Conservation (phyloP, 2,797 vertebrate species). For the Mormyrus hasselquistii region DNA sequence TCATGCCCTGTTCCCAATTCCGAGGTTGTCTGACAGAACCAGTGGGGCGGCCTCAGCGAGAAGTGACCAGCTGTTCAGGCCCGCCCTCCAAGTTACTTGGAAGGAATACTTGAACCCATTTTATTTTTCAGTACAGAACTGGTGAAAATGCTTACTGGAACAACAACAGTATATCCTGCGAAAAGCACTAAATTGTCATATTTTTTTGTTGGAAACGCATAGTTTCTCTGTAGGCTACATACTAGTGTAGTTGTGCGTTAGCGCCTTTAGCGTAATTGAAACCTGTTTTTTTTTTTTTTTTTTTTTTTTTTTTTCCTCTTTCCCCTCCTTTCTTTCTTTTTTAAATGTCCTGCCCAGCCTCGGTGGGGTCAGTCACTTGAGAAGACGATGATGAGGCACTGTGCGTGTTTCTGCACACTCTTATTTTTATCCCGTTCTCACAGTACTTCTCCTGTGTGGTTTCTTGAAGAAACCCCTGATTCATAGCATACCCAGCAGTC, state of each 20-base stretch:
- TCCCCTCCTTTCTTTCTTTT: no score
- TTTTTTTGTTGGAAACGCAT: background rate
- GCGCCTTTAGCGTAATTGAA: background rate
- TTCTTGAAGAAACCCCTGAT: background rate
- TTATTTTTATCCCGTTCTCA: background rate
- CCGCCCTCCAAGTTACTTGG: background rate
- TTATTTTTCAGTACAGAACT: background rate
- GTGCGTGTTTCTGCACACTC: background rate
- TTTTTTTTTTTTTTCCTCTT: background rate
- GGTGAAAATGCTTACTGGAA: background rate
- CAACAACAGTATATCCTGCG: background rate
- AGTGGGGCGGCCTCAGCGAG: background rate
- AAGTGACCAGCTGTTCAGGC: background rate
- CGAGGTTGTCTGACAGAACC: background rate
- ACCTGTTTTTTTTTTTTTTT: background rate
- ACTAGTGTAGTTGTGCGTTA: background rate
- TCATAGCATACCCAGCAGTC: background rate
- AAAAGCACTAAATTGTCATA: background rate
- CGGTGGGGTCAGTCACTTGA: background rate
- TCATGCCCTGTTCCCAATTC: background rate
- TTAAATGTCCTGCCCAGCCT: background rate
- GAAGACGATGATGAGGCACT: background rate
- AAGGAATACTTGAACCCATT: background rate
- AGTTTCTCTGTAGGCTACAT: background rate
- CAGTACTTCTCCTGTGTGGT: background rate